Base-by-base conservation (phyloP, 2,888 invertebrate species). In the Plusia festucae region DNA sequence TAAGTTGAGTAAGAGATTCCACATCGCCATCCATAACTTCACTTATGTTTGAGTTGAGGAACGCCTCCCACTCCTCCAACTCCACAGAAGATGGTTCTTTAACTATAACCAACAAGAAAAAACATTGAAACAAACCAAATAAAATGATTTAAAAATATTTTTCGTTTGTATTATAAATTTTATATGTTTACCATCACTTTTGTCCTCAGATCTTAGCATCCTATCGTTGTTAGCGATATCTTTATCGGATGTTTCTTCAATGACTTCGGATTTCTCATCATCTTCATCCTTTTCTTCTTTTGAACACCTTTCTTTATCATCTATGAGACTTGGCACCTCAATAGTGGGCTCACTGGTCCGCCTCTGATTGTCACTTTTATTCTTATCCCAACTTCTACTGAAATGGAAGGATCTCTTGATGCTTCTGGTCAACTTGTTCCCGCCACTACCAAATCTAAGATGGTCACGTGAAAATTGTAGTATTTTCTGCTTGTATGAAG, bases 31-130 rank as follows among this genome's bases (percentile, higher is more conserved):
- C 96, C 93, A 98, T 96, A 15, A 98, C 96, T 94, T 98, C 98
- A 86, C 97, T 97, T 89, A 98, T 97, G 16, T 97, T 97, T 13
- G 97, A 96, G 82, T 97, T 96, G 0, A 98, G 90, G 89, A 98
- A 98, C 0, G 97, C 98, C 72, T 98, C 95, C 98, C 98, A 98
- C 90, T 98, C 98, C 73, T 98, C 98, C 76, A 97, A 96, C 88
- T 98, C 98, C 68, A 98, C 97, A 3, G 97, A 97, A 2, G 96
- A 95, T 52, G 96, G 96, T 81, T 93, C 93, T 78, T 92, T 93
- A 11, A 88, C 94, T 95, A 87, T 15, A 84, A 89, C 70, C 1
- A 54, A 9, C 64, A 5, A 44, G 2, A 51, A 30, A 0, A 7
- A 15, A 13, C 11, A 2, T 13, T 11, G 0, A 24, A 15, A 1